These are phyloP conservation scores for Ephialtes manifestator DNA, from an alignment of 2,888 invertebrate species.

Conservation along the genomic window DNA sequence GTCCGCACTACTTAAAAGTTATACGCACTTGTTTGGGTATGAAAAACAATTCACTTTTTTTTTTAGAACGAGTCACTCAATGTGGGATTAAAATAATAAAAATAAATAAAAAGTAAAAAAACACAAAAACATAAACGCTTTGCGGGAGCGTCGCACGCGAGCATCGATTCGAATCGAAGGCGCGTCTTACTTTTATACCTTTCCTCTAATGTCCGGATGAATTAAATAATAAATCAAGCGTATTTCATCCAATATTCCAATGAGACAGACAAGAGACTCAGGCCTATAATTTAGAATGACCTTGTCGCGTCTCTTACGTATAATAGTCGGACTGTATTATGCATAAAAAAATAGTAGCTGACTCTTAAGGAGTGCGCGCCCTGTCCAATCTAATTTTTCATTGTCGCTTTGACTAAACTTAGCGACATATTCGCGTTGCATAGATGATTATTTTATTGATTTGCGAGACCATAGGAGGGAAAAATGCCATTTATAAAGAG, in stretches of 20 bases:
- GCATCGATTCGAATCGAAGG: constrained; percentile 37
- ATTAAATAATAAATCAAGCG: constrained; percentile 74
- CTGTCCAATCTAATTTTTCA: constrained; percentile 16
- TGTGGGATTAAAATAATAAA: neutral
- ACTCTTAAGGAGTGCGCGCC: neutral
- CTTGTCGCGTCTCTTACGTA: neutral
- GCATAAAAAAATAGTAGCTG: neutral
- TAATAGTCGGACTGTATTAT: neutral
- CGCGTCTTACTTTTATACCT: constrained; percentile 71
- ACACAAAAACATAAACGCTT: constrained; percentile 67
- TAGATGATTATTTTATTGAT: constrained; percentile 21
- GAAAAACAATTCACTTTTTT: neutral
- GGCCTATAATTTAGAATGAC: neutral
- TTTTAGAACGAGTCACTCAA: neutral
- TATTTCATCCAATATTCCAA: constrained; percentile 26
- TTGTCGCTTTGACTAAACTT: constrained; percentile 1
- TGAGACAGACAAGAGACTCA: constrained; percentile 40
- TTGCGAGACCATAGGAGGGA: constrained; percentile 14
- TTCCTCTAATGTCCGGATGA: constrained; percentile 44
- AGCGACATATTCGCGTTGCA: neutral
- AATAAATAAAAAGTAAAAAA: neutral
- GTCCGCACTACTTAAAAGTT: too few species aligned
- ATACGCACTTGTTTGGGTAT: neutral
- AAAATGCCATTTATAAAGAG: constrained; percentile 8
- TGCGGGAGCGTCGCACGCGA: constrained; percentile 37